A percentile compares a stretch with the other conserved stretches of the same genome.
These are phyloP conservation scores for Chrysocyon brachyurus DNA, from an alignment of 2,797 vertebrate species.

Conservation along the genomic window DNA sequence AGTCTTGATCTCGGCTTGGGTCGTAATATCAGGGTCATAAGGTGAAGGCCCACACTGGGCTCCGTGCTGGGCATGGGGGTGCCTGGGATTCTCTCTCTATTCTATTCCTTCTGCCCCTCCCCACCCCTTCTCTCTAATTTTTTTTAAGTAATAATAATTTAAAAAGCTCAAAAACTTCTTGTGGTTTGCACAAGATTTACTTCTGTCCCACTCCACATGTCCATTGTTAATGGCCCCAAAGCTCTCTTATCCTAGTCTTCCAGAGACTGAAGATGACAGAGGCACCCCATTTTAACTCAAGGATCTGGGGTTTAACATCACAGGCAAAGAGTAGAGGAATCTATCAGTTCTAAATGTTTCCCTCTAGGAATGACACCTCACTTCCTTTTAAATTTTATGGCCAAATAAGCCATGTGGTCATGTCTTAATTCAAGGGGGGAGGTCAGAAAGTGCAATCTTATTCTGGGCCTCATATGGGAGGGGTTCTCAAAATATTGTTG, in stretches of 20 bases:
- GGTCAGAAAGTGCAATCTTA: not conserved
- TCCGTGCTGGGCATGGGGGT: not conserved
- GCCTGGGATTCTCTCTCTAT: not conserved
- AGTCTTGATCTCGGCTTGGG: not conserved
- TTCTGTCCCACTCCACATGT: fast-evolving
- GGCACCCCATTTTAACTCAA: not conserved
- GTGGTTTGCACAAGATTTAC: not conserved
- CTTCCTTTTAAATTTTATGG: not conserved
- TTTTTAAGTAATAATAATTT: no score
- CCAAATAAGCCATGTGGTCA: not conserved
- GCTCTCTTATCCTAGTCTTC: not conserved
- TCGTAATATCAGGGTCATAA: not conserved
- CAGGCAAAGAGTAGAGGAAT: not conserved
- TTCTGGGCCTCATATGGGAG: not conserved
- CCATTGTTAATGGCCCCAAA: not conserved
- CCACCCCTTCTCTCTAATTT: not conserved
- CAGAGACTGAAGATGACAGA: not conserved
- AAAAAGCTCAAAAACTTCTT: not conserved
- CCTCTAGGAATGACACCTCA: not conserved
- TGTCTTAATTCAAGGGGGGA: not conserved
- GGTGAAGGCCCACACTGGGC: fast-evolving
- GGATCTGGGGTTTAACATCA: not conserved
- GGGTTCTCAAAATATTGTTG: not conserved
- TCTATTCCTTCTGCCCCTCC: not conserved
- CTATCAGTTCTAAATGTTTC: not conserved